Evolutionary conservation across 2,113 vertebrate species (phyloP).

Genomic region (Coryphaenoides rupestris): DNA sequence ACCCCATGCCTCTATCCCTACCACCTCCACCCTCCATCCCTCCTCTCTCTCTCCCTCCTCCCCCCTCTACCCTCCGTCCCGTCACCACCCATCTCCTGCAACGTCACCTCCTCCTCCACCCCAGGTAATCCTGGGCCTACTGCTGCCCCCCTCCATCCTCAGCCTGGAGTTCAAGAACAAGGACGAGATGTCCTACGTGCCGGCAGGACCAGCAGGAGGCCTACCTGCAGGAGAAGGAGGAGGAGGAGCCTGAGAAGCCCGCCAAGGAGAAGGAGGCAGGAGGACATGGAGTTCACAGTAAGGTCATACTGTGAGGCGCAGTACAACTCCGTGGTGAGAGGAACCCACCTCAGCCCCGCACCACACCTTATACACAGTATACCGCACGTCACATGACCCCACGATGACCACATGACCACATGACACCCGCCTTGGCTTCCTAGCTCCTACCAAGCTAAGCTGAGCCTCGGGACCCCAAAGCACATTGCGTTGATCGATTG

Average conservation of each 20-base stretch:
- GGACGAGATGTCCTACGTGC: conserved; percentile 98
- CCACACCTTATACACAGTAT: conserved; percentile 58
- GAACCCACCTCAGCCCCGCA: conserved; percentile 77
- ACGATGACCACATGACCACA: not conserved
- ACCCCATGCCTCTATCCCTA: conserved; percentile 5
- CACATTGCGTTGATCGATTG: too few species aligned
- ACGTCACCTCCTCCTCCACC: not conserved
- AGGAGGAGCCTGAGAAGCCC: conserved; percentile 92
- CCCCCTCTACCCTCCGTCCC: too few species aligned
- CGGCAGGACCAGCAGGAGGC: conserved; percentile 91
- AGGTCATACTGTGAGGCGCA: conserved; percentile 82
- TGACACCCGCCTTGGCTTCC: too few species aligned
- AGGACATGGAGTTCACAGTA: conserved; percentile 99
- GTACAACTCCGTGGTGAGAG: conserved; percentile 86
- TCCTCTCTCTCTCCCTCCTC: not conserved
- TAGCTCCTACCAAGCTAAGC: too few species aligned
- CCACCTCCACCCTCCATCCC: conserved; percentile 1
- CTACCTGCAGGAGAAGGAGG: conserved; percentile 94
- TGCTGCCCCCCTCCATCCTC: conserved; percentile 97
- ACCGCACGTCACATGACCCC: conserved; percentile 18
- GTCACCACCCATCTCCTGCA: too few species aligned
- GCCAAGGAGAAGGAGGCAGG: conserved; percentile 97
- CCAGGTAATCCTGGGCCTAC: conserved; percentile 97
- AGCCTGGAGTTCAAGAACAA: conserved; percentile 99
- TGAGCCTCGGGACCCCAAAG: too few species aligned